Base-by-base conservation (phyloP, 2,888 invertebrate species). In the Drosophila gaucha region DNA sequence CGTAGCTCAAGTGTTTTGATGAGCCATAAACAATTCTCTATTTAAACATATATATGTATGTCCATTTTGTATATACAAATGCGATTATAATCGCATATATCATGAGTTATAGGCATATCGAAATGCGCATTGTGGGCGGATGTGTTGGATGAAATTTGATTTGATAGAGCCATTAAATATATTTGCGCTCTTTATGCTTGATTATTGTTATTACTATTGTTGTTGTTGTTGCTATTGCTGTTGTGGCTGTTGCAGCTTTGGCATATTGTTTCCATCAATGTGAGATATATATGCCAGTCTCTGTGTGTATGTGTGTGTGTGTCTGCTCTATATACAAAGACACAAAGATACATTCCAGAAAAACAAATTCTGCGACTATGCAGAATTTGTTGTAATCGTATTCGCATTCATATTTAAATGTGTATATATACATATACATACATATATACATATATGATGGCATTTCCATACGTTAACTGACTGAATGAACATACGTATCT, bases 121-220 rank as follows among this genome's bases (percentile, higher is more conserved):
- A 43, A 49, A 24, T 49, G 49, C 33, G 6, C 46, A 18, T 38
- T 57, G 71, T 72, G 55, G 62, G 73, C 72, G 71, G 74, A 68
- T 71, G 74, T 72, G 64, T 70, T 57, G 71, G n/a, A 63, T 73
- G 73, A 73, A 76, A 73, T 74, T 74, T 77, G 80, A 80, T 83
- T 79, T 76, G 76, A 67, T 62, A 57, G 38, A 58, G 75, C 60
- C 57, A 74, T 76, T 67, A 63, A 78, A 78, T 44, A 49, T 60
- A 65, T 73, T 70, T 70, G 51, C 49, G 59, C 65, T 33, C 74
- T 74, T 54, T 52, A 60, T 62, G 57, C 57, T 50, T 52, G 33
- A 66, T 72, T 56, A 54, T 47, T 47, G 9, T 31, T 44, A 2
- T 44, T 12, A 1, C 39, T 44, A 31, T 22, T 26, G n/a, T 35